Evolutionary conservation across 2,888 invertebrate species (phyloP).

Genomic region (Arge pagana): DNA sequence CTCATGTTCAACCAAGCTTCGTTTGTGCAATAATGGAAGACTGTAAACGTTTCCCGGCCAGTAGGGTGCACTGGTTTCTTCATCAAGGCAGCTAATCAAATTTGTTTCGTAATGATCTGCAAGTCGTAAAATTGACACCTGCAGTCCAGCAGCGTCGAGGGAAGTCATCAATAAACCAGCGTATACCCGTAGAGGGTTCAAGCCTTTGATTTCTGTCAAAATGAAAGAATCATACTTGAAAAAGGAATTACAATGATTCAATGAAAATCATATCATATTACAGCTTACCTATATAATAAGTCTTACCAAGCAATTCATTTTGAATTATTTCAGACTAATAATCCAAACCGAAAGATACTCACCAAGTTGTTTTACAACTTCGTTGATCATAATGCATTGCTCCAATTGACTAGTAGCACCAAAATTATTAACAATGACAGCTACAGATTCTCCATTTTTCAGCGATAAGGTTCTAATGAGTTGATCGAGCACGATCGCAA

Average conservation of each 20-base stretch:
- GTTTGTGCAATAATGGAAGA: slow-evolving; percentile 32
- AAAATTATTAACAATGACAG: slow-evolving; percentile 77
- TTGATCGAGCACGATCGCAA: slow-evolving; percentile 60
- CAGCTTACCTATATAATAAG: too few relatives aligned
- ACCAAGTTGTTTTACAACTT: slow-evolving; percentile 70
- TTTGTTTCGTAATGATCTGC: slow-evolving; percentile 54
- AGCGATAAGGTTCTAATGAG: slow-evolving; percentile 41
- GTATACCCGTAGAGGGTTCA: slow-evolving; percentile 46
- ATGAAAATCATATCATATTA: background rate
- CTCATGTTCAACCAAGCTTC: slow-evolving; percentile 3
- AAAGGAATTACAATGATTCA: background rate
- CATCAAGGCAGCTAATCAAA: slow-evolving; percentile 66
- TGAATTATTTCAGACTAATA: too few relatives aligned
- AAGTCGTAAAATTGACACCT: slow-evolving; percentile 71
- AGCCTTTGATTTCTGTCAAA: slow-evolving; percentile 37
- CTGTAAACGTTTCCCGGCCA: slow-evolving; percentile 64
- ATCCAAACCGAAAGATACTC: slow-evolving; percentile 40
- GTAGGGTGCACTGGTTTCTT: slow-evolving; percentile 62
- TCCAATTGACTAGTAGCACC: slow-evolving; percentile 78
- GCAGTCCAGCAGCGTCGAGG: slow-evolving; percentile 77
- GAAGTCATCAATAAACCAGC: slow-evolving; percentile 71
- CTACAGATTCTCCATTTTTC: slow-evolving; percentile 58
- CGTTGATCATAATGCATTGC: slow-evolving; percentile 72
- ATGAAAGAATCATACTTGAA: background rate
- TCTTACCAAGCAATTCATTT: too few relatives aligned